Evolutionary conservation across 2,797 vertebrate species (phyloP), one percentile per base, ranked within the genome.

Genomic region (Diplodus puntazzo): DNA sequence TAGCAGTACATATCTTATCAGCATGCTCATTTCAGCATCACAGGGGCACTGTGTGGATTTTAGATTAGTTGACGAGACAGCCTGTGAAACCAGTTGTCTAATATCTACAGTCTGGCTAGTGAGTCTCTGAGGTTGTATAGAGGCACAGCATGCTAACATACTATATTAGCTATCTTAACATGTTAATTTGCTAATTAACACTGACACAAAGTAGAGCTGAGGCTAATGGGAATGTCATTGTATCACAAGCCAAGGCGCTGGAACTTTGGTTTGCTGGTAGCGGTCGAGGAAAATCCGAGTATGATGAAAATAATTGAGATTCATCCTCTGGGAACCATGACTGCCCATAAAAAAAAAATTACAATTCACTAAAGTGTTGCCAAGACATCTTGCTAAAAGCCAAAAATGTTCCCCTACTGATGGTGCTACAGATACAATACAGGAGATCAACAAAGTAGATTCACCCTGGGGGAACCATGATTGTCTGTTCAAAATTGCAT

Each of bases 1-100:
- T 87, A 83, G 73, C 77, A 42, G 73, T 55, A 70, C 66, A 58
- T 86, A 70, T 75, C 75, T 79, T 69, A 83, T 78, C 65, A 67
- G 52, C 55, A 58, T 49, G 65, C 75, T 87, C 65, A 20, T 80
- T 87, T 75, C 39, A 49, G 58, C 77, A 83, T 80, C 80, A 79
- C 82, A 84, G 75, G 34, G 61, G 27, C 52, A 45, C 70, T 64
- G 39, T 57, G 57, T 49, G 64, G 66, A 79, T 65, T 73, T 62
- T 21, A 86, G 66, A 79, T 65, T 34, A 68, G 63, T 73, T 75
- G 34, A 61, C 59, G 74, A 79, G 73, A 68, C 68, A 48, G 48
- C 39, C 64, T 50, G 43, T 59, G 27, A 65, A 80, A 76, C n/a
- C 55, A 45, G 49, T 72, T 67, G 63, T 72, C 75, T 72, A 16